Base-by-base conservation (phyloP, 2,797 vertebrate genomes). In the Poecilia gillii region DNA sequence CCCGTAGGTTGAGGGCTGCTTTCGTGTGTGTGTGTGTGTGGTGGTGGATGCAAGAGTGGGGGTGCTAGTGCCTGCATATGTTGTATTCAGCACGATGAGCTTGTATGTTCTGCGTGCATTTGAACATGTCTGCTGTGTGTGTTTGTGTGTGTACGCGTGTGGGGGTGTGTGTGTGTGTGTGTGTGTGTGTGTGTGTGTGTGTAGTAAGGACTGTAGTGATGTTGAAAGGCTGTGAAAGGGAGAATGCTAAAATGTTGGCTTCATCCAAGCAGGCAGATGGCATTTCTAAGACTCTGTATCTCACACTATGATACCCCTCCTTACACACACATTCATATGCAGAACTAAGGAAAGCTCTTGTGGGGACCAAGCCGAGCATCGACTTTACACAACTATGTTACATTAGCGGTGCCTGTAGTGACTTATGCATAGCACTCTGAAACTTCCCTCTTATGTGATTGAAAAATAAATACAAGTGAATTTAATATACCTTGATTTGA, bases 1-100 rank as follows among this genome's bases (percentile, higher is more conserved):
- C 85, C 78, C 87, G 87, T 75, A 81, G 88, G 91, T 84, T 33
- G 84, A 75, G 80, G 84, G 88, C 77, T 87, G 81, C 76, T 43
- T 72, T 74, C 13, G n/a, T 83, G 33, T 33, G 33, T 33, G 84
- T 75, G 78, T 85, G 90, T 33, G 84, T 75, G 78, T 85, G 90
- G 86, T 78, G 77, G 88, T 91, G 90, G 81, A 77, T 77, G 73
- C 57, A 51, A 31, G 77, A 81, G 84, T 72, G 90, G 86, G 87
- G 85, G 85, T 76, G 78, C 83, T 77, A 31, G 31, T 66, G 75
- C 80, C 62, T 77, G 80, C 84, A 83, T 91, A 87, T 90, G 88
- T 87, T 47, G 11, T 82, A 72, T 70, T 81, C 68, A 75, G 47
- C 49, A 43, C 23, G 83, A 49, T 79, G 74, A 75, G 73, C 76